Conservation (phyloP, 2,888 invertebrate species). For the Lysandra coridon region DNA sequence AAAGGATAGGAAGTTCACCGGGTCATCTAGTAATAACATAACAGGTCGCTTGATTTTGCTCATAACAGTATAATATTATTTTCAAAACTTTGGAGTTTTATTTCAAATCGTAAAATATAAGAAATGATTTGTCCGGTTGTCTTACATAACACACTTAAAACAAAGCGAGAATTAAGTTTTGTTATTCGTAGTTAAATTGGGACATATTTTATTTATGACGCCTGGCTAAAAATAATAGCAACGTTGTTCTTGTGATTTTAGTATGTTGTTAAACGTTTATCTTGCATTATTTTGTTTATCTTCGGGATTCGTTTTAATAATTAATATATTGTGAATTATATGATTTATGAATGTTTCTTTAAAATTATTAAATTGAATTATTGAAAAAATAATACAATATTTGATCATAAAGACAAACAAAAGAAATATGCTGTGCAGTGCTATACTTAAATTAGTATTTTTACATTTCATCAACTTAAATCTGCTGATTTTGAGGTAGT, state of each 20-base stretch:
- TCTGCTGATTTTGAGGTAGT: background rate
- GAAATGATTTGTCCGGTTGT: background rate
- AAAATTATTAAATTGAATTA: too few species aligned
- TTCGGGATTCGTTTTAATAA: background rate
- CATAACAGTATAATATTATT: background rate
- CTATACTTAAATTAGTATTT: too few species aligned
- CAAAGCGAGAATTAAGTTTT: background rate
- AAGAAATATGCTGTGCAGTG: too few species aligned
- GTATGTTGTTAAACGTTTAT: constrained; percentile 20
- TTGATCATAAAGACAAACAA: too few species aligned
- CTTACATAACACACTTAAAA: background rate
- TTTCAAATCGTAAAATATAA: background rate
- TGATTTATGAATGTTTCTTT: background rate
- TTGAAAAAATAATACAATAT: too few species aligned
- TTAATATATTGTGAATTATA: background rate
- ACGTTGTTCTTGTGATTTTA: background rate
- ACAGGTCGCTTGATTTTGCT: background rate
- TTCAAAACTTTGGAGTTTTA: background rate
- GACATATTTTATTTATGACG: constrained; percentile 20
- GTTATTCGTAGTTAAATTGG: too few species aligned
- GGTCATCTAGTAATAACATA: too few species aligned
- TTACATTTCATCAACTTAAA: too few species aligned
- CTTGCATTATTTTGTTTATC: background rate
- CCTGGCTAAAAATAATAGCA: constrained; percentile 41
- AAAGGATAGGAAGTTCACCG: too few species aligned